Base-by-base conservation (phyloP, 2,797 vertebrate species). In the Melanotaenia maccullochi region DNA sequence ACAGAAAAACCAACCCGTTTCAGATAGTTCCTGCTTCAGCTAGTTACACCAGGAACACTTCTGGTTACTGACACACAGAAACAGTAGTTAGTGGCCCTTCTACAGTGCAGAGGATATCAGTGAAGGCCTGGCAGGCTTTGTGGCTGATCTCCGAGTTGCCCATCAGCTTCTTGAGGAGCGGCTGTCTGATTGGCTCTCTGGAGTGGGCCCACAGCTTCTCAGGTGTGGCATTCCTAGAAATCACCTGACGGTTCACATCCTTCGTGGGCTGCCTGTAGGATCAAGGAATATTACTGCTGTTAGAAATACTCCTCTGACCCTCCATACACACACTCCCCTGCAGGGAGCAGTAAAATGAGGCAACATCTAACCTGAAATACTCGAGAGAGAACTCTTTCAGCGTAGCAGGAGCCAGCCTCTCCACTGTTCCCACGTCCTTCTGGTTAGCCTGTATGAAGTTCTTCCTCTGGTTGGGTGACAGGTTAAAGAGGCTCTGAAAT, bases 401-500 rank as follows among this genome's bases (percentile, higher is more conserved):
- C 0, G 96, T 96, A 54, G 93, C 91, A 0, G 81, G 95, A 72
- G 95, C 90, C 70, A 95, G 51, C 81, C 90, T 87, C 62, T 95
- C 94, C 32, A 91, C 33, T 0, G 86, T 89, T 47, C 93, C 90
- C 0, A 76, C 91, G 3, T 94, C 88, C 18, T 80, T 85, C 32
- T 51, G 84, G 5, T 85, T 92, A 49, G 92, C 92, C 73, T 93
- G 90, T 55, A 94, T 93, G 2, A 93, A 90, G 83, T 90, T 87
- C 79, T 94, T 96, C 86, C 97, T 94, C 86, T 97, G 96, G 79
- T 97, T 97, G 20, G 97, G 97, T 24, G 97, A 94, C 93, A 98
- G 93, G 77, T 93, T 94, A 79, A 98, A 84, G 77, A 99, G 88
- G 55, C 61, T 91, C 95, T 95, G 82, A 60, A 88, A 79, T 11